Base-by-base conservation (phyloP, 2,888 invertebrate genomes). In the Nemoura dubitans region DNA sequence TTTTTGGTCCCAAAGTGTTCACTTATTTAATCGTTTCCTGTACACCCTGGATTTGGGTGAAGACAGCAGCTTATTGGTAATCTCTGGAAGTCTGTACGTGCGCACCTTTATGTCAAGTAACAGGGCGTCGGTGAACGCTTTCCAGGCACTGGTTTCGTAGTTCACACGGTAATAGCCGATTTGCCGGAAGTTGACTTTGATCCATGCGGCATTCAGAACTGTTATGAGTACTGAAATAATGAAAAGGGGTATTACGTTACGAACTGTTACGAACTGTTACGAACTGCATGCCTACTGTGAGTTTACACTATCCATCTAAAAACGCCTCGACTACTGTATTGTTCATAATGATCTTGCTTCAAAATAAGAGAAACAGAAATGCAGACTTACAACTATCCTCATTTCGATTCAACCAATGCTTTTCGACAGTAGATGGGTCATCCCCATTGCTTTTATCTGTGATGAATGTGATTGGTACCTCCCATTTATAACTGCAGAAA, bases 161-260 rank as follows among this genome's bases (percentile, higher is more conserved):
- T 97, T 97, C 0, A 98, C 97, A 87, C 97, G 93, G 91, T 97
- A 98, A 91, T 96, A 98, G 0, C 98, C 98, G 16, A 95, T 93
- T 93, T 98, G 97, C 88, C 96, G 93, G 88, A 94, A 94, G 91
- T 98, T 98, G 86, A 98, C 93, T 92, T 98, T 98, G 21, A 98
- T 91, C 96, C 96, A 97, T 0, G 92, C 92, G 0, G 92, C 91
- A 10, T 91, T 90, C 78, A 91, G 90, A 16, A 93, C 90, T 0
- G 91, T 91, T n/a, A 96, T 90, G 82, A 90, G 92, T n/a, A 95
- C 95, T 95, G 90, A 36, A 92, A 92, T 85, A 89, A 87, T 88
- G 87, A 87, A 86, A 27, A 85, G 86, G 10, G 36, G 3, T 36
- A 36, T 36, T 36, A 36, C 36, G n/a, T n/a, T n/a, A n/a, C n/a